Evolutionary conservation across 1,140 invertebrate genomes (phyloP), one percentile per base, ranked within the genome.

Genomic region (Drosophila takahashii): DNA sequence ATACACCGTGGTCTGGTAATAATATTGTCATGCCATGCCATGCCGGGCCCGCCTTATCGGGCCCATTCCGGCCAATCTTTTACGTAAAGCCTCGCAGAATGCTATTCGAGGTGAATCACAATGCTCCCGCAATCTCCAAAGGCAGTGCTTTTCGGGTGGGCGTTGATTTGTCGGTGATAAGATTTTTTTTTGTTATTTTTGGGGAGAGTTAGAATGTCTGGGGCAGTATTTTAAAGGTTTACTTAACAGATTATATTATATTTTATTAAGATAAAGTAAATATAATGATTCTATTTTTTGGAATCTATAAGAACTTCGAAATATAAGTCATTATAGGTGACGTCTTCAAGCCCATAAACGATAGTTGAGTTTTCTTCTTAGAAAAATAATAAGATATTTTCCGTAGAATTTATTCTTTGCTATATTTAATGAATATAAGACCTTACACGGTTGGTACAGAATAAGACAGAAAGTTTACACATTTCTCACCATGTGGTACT

Each of bases 61-160:
- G 32, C 41, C 26, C 34, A 36, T 52, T 60, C 16, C 45, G 41
- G 16, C 13, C 66, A 71, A 51, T 71, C 54, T 71, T 18, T 71
- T 72, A 72, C 69, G 66, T 72, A 72, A 72, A 72, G 70, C 70
- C 73, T 56, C 59, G 48, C 57, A 69, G 69, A 81, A 71, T 76
- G 67, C 67, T 34, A 73, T 34, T 39, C 48, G 32, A 16, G 39
- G 34, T 73, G 69, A 73, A 61, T 73, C 67, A 73, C 10, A 6
- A 53, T 15, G 44, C 22, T 69, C 53, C 41, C 39, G 37, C 47
- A 77, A 58, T 53, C 60, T 50, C n/a, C 42, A 16, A 48, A 26
- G 27, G 27, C 62, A 47, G 26, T 9, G 22, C 9, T 13, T 37
- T 75, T 27, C 18, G 52, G 22, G 51, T 47, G 27, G 65, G 73